A percentile compares a stretch with the other conserved stretches of the same genome.
Conservation (phyloP, 2,888 invertebrate species). For the Agrypnus murinus region DNA sequence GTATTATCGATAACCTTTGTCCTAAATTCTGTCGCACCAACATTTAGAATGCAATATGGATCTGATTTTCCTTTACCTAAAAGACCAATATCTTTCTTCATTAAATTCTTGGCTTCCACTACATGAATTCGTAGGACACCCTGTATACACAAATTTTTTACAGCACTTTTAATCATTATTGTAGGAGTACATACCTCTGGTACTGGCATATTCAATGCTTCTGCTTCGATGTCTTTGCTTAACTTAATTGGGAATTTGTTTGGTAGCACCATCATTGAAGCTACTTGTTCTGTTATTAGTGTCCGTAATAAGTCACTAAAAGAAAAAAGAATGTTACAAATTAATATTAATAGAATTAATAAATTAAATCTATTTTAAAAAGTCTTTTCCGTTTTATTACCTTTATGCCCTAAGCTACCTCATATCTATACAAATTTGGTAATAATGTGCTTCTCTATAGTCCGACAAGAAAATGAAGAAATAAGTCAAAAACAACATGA, state of each 20-base stretch:
- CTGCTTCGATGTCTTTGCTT: slow-evolving; percentile 88
- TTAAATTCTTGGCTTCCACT: slow-evolving; percentile 94
- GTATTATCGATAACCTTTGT: slow-evolving; percentile 96
- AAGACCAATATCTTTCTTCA: slow-evolving; percentile 96
- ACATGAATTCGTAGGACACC: slow-evolving; percentile 96
- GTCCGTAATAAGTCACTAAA: slow-evolving; percentile 90
- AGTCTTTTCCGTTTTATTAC: no score
- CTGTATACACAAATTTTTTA: slow-evolving; percentile 75
- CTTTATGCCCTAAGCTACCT: no score
- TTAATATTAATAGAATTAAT: neutral
- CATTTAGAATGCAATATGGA: slow-evolving; percentile 93
- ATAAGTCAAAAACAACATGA: no score
- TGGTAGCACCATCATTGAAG: slow-evolving; percentile 94
- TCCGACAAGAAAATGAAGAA: no score
- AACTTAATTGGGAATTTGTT: slow-evolving; percentile 95
- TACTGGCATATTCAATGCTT: slow-evolving; percentile 89
- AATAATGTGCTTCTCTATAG: no score
- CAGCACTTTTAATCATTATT: no score
- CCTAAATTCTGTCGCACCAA: slow-evolving; percentile 95
- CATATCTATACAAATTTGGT: no score
- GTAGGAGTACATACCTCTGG: no score
- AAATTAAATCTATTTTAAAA: no score
- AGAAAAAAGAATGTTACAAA: slow-evolving; percentile 46
- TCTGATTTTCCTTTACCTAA: slow-evolving; percentile 96
- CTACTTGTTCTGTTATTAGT: slow-evolving; percentile 93